Evolutionary conservation across 2,797 vertebrate species (phyloP).

Genomic region (Gallinago solitaria): DNA sequence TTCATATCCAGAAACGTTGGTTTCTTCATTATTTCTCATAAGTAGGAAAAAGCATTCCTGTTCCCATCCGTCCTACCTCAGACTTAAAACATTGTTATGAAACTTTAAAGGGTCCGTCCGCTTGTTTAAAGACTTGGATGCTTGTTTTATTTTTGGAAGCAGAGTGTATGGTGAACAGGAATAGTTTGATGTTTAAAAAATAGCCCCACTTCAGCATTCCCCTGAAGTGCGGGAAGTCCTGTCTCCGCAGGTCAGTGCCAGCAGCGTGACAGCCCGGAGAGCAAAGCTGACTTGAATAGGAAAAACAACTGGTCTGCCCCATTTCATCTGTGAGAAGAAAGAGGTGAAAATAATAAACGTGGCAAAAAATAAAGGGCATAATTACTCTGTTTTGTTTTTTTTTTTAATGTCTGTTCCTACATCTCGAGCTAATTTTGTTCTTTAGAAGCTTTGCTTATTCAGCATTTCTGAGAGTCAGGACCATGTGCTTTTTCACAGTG

Average conservation of each 20-base stretch:
- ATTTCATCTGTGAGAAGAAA: not conserved
- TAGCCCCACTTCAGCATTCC: constrained; percentile 28
- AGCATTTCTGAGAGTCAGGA: not conserved
- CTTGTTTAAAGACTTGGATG: constrained; percentile 30
- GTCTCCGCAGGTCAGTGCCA: constrained; percentile 13
- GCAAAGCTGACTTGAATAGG: not conserved
- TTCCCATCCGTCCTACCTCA: not conserved
- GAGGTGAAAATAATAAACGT: constrained; percentile 24
- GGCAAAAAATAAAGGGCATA: not conserved
- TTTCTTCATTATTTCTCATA: constrained; percentile 14
- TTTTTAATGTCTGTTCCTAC: not conserved
- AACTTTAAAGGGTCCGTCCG: not conserved
- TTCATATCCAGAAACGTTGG: not conserved
- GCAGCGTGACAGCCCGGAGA: not conserved
- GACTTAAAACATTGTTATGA: constrained; percentile 24
- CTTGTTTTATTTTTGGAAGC: constrained; percentile 57
- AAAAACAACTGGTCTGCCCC: constrained; percentile 1
- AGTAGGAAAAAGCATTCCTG: not conserved
- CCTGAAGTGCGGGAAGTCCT: constrained; percentile 52
- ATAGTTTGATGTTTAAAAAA: constrained; percentile 54
- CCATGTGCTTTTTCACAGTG: not conserved
- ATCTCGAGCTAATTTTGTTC: not conserved
- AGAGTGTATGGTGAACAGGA: not conserved
- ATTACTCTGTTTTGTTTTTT: not conserved
- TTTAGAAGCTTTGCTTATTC: constrained; percentile 3